These are phyloP conservation scores for Sphecodes monilicornis DNA, from an alignment of 2,888 invertebrate genomes.

Conservation along the genomic window DNA sequence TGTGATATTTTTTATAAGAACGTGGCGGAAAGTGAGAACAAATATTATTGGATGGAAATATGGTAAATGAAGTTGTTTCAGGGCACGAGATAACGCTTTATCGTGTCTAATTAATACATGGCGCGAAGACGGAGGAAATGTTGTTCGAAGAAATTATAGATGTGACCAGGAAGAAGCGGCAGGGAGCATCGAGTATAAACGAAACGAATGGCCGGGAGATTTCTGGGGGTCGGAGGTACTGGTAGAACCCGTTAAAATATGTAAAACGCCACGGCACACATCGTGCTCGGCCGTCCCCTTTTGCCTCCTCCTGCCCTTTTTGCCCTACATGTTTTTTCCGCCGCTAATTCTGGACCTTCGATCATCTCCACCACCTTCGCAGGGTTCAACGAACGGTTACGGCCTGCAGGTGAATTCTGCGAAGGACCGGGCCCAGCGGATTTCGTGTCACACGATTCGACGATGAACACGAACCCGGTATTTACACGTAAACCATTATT, in stretches of 20 bases:
- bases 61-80: not conserved
- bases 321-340: constrained; percentile 49
- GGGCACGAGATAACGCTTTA: not conserved
- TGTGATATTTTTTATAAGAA: too few relatives aligned
- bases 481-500: not conserved
- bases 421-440: constrained; percentile 34
- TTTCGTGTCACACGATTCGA: constrained; percentile 37
- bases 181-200: constrained; percentile 34
- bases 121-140: not conserved
- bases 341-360: constrained; percentile 71
- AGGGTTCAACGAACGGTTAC: constrained; percentile 77
- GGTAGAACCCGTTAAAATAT: constrained; percentile 80
- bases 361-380: constrained; percentile 70
- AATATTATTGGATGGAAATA: not conserved
- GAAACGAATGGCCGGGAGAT: constrained; percentile 45
- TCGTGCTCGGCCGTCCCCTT: constrained; percentile 41
- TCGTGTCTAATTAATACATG: not conserved
- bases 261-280: constrained; percentile 75
- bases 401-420: constrained; percentile 73
- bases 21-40: not conserved
- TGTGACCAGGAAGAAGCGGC: constrained; percentile 17
- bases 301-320: constrained; percentile 57
- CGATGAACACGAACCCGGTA: not conserved
- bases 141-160: constrained; percentile 24
- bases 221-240: constrained; percentile 65